Conservation (phyloP, 2,888 invertebrate species). For the Amphipyra berbera region DNA sequence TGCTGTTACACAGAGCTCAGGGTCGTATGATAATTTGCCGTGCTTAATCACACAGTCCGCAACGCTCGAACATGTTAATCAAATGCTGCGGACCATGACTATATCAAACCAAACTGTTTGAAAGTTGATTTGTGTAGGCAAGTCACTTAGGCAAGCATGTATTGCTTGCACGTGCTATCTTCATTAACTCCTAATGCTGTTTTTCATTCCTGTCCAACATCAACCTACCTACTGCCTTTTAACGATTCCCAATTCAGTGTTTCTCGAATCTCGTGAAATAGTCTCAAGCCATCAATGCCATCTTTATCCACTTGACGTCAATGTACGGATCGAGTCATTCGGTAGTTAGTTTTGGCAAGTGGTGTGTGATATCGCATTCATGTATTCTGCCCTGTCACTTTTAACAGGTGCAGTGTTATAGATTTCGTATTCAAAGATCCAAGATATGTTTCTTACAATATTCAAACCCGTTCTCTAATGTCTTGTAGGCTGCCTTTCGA, state of each 20-base stretch:
- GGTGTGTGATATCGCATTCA: constrained; percentile 8
- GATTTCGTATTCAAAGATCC: too few species aligned
- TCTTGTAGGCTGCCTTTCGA: too few species aligned
- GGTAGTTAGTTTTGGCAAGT: constrained; percentile 35
- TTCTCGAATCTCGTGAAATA: neutral
- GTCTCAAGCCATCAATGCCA: neutral
- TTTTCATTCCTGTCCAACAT: neutral
- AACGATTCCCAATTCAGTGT: neutral
- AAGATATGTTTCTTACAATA: too few species aligned
- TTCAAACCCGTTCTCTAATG: too few species aligned
- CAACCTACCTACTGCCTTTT: neutral
- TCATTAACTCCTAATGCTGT: neutral
- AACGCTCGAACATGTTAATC: constrained; percentile 48
- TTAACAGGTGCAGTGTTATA: too few species aligned
- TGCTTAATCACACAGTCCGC: constrained; percentile 45
- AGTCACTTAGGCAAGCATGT: constrained; percentile 11
- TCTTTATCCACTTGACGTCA: neutral
- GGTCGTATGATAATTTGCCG: constrained; percentile 53
- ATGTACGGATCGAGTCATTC: constrained; percentile 3
- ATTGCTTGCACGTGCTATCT: constrained; percentile 8
- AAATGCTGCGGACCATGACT: constrained; percentile 50
- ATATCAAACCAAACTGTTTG: constrained; percentile 36
- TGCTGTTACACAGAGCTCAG: constrained; percentile 40
- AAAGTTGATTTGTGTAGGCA: constrained; percentile 33
- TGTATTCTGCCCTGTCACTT: too few species aligned